Base-by-base conservation (phyloP, 2,113 vertebrate species). In the Acrocephalus arundinaceus region DNA sequence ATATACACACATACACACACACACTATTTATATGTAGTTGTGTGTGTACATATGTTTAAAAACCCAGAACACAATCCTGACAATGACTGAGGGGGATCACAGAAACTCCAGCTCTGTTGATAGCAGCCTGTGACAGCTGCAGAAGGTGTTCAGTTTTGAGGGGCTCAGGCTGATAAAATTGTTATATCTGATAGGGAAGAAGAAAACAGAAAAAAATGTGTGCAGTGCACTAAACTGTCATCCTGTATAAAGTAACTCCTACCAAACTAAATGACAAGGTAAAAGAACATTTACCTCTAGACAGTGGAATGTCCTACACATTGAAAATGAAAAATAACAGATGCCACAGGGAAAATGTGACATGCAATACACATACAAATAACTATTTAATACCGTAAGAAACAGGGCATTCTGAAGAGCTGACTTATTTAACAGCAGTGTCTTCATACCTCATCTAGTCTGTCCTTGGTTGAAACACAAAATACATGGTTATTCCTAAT, bases 201-300 rank as follows among this genome's bases (percentile, higher is more conserved):
- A 39, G 35, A 65, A 80, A 46, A 49, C 48, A 83, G n/a, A 15
- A 66, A 63, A 84, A 43, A 85, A 37, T 2, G 4, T 45, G 41
- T 72, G 75, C 65, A 62, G 39, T 30, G 45, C 39, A 85, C 48
- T 85, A 23, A 67, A 84, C 72, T 94, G 91, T 93, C 93, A 79
- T 33, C 35, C 65, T 31, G 28, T 27, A 78, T 90, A 76, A 90
- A 90, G 57, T 58, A 86, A 90, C 37, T 88, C 37, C 62, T 75
- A 35, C 68, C 67, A 86, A 85, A 83, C 43, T 72, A 68, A 95
- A 84, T 66, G 51, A 94, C 33, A 88, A 91, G 31, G 62, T 89
- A 87, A 91, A 95, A 93, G 77, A 93, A 65, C 80, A 79, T 89
- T 90, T 73, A 52, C 33, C 87, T 85, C 80, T 41, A 61, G 89